phyloP scores from a whole-genome alignment of 2,888 invertebrate species.

The Hydraecia micacea region DNA sequence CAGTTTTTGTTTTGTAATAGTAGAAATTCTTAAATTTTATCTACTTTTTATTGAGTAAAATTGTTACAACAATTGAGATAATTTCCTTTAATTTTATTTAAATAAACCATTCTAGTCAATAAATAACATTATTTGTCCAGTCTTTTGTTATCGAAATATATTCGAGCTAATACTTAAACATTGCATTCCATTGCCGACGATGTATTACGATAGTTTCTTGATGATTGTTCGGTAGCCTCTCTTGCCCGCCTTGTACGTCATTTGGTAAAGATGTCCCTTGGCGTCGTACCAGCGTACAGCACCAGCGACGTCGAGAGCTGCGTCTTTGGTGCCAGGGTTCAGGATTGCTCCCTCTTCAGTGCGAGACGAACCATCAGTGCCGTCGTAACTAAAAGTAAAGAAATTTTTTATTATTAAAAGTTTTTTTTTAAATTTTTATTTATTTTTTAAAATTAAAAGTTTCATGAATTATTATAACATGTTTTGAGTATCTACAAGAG shows the following conservation, averaged over 20 bases:
- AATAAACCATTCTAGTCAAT: slow-evolving; percentile 52
- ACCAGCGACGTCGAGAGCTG: slow-evolving; percentile 83
- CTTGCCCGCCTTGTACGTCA: slow-evolving; percentile 88
- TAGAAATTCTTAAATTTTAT: not conserved
- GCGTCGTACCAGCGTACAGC: slow-evolving; percentile 87
- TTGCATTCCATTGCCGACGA: slow-evolving; percentile 33
- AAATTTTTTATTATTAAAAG: too few species aligned
- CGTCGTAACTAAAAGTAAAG: slow-evolving; percentile 83
- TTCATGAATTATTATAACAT: not conserved
- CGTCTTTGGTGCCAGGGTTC: slow-evolving; percentile 82
- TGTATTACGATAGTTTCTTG: slow-evolving; percentile 78
- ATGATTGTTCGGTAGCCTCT: slow-evolving; percentile 87
- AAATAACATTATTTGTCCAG: slow-evolving; percentile 68
- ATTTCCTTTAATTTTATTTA: slow-evolving; percentile 23
- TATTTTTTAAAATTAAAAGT: too few species aligned
- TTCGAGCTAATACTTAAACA: slow-evolving; percentile 63
- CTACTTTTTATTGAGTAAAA: not conserved
- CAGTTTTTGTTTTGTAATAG: not conserved
- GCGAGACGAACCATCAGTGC: slow-evolving; percentile 89
- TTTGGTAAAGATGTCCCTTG: slow-evolving; percentile 87
- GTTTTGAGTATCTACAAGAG: not conserved
- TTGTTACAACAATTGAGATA: not conserved
- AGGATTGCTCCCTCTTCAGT: slow-evolving; percentile 85
- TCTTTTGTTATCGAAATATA: slow-evolving; percentile 68
- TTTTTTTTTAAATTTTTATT: too few species aligned